These are phyloP conservation scores for Nilaparvata lugens DNA, from an alignment of 1,140 invertebrate genomes.

Conservation along the genomic window DNA sequence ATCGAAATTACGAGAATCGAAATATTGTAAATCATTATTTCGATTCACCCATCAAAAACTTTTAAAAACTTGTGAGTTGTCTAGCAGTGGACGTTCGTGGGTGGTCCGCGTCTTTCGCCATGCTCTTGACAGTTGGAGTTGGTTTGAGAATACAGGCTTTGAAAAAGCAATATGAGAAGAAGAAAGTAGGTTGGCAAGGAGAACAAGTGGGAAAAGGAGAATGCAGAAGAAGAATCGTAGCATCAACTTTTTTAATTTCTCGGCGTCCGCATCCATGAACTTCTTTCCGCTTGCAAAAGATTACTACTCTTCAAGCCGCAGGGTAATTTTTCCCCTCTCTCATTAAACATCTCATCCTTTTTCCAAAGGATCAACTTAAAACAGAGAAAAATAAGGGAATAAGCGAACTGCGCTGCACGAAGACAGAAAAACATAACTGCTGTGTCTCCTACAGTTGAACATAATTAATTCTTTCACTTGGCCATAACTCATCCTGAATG, in stretches of 20 bases:
- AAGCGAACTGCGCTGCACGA: neutral
- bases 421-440: neutral
- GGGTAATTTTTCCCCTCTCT: neutral
- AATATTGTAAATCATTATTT: too few species aligned
- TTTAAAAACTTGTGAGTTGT: too few species aligned
- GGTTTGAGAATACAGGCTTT: too few species aligned
- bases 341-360: slow-evolving; percentile 1
- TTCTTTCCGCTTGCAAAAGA: neutral
- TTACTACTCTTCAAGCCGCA: neutral
- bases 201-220: neutral
- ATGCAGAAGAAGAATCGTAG: neutral
- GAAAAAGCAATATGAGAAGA: too few species aligned
- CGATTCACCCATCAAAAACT: too few species aligned
- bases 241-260: slow-evolving; percentile 2
- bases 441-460: neutral
- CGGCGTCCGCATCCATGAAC: neutral
- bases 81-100: too few species aligned
- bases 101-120: too few species aligned
- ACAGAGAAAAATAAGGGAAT: neutral
- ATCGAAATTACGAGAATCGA: too few species aligned
- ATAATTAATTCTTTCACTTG: neutral
- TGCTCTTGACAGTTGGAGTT: too few species aligned
- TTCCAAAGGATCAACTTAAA: neutral
- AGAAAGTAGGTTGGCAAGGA: neutral
- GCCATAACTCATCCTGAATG: neutral